Conservation (phyloP, 2,888 invertebrate species). For the Xestia rhomboidea region DNA sequence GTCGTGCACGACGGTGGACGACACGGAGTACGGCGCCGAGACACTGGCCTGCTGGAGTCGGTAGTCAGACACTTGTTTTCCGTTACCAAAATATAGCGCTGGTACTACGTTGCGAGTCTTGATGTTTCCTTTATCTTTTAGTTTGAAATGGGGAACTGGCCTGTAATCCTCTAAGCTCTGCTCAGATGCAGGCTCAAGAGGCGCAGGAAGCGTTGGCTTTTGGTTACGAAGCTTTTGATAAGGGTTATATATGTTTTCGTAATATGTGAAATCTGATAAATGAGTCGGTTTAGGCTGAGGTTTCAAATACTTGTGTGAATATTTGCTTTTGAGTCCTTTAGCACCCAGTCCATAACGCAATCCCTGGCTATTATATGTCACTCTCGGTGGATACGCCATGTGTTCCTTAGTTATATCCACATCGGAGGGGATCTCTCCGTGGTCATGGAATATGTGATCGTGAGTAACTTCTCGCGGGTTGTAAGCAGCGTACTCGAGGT, state of each 20-base stretch:
- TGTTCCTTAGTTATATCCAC: constrained; percentile 81
- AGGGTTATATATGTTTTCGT: constrained; percentile 82
- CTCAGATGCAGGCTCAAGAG: constrained; percentile 70
- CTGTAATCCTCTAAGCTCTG: constrained; percentile 76
- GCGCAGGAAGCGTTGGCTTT: constrained; percentile 72
- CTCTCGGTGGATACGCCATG: constrained; percentile 80
- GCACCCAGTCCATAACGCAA: constrained; percentile 74
- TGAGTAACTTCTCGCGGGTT: constrained; percentile 88
- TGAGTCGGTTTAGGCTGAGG: constrained; percentile 72
- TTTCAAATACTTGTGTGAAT: constrained; percentile 77
- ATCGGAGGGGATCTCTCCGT: constrained; percentile 85
- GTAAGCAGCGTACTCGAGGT: constrained; percentile 85
- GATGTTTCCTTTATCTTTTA: constrained; percentile 76
- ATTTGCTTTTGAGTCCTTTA: constrained; percentile 77
- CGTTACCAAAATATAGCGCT: constrained; percentile 72
- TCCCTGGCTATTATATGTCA: constrained; percentile 84
- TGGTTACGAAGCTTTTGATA: constrained; percentile 75
- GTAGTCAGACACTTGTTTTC: constrained; percentile 77
- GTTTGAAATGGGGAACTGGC: constrained; percentile 78
- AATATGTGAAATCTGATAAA: constrained; percentile 82
- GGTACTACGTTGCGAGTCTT: constrained; percentile 75
- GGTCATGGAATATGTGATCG: constrained; percentile 88
- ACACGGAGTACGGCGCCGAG: constrained; percentile 81
- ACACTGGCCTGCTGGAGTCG: constrained; percentile 75
- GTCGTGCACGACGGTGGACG: constrained; percentile 84